Conservation (phyloP, 2,797 vertebrate genomes). For the Lagorchestes hirsutus region DNA sequence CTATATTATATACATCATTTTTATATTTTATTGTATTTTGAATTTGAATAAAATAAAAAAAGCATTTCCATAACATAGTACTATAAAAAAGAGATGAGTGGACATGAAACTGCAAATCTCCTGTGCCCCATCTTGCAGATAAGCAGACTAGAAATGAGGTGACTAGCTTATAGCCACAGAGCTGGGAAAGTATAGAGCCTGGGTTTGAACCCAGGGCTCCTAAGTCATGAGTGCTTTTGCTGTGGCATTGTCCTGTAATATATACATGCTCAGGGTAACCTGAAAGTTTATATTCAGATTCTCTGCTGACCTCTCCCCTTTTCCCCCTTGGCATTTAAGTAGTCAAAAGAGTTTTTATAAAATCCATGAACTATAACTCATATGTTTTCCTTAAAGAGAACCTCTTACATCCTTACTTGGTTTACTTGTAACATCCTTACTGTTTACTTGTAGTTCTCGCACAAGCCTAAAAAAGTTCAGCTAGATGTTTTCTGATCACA, state of each 20-base stretch:
- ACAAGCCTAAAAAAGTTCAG: neutral
- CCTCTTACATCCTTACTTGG: neutral
- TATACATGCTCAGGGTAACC: neutral
- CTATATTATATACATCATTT: no score
- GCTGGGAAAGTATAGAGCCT: neutral
- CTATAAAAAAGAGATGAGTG: neutral
- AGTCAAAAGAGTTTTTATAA: neutral
- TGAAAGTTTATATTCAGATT: neutral
- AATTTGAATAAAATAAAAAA: neutral
- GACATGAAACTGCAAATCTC: neutral
- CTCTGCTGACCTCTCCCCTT: neutral
- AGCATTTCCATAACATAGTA: neutral
- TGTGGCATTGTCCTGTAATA: neutral
- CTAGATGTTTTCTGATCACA: neutral
- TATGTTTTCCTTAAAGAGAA: neutral
- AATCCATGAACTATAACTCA: neutral
- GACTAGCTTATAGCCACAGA: neutral
- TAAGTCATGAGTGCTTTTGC: neutral
- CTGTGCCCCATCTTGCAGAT: neutral
- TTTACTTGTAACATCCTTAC: no score
- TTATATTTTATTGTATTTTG: neutral
- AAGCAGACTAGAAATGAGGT: slow-evolving; percentile 15
- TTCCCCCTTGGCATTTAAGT: neutral
- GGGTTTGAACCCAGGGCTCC: neutral
- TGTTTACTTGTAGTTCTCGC: neutral